Percentiles rank a stretch among this genome's conserved stretches.
Conservation (phyloP, 2,888 invertebrate species). For the Salpingus planirostris region DNA sequence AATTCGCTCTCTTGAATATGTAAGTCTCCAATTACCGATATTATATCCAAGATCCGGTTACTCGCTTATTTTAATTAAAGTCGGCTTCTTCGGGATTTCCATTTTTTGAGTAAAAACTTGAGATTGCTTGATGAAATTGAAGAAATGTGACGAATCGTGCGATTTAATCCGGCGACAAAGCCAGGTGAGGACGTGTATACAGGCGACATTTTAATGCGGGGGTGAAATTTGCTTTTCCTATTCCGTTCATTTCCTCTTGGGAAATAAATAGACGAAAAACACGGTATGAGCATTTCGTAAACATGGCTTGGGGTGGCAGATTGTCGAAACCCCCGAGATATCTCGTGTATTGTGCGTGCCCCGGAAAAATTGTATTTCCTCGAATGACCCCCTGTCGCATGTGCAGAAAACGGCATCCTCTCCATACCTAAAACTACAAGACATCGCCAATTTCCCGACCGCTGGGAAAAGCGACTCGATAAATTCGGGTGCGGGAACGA, state of each 20-base stretch:
- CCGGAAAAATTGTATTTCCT: constrained; percentile 28
- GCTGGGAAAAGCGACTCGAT: constrained; percentile 17
- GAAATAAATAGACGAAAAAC: constrained; percentile 29
- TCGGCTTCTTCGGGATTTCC: too few relatives aligned
- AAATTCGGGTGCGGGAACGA: constrained; percentile 13
- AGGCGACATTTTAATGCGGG: too few relatives aligned
- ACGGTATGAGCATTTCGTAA: constrained; percentile 27
- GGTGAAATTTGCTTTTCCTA: too few relatives aligned
- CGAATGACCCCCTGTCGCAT: constrained; percentile 24
- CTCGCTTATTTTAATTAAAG: too few relatives aligned
- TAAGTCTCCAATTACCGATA: too few relatives aligned
- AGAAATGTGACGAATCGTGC: too few relatives aligned
- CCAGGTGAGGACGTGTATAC: too few relatives aligned
- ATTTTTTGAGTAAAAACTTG: too few relatives aligned
- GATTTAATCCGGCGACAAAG: too few relatives aligned
- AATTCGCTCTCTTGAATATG: too few relatives aligned
- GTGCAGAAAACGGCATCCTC: constrained; percentile 20
- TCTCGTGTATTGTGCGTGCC: constrained; percentile 24
- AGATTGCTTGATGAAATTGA: too few relatives aligned
- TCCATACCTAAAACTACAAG: constrained; percentile 10
- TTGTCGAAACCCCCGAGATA: constrained; percentile 20
- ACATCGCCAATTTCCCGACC: constrained; percentile 2
- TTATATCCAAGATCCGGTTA: too few relatives aligned
- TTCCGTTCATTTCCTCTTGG: constrained; percentile 21
- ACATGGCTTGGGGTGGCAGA: constrained; percentile 25